phyloP scores from a whole-genome alignment of 2,888 invertebrate genomes.

The Perizoma affinitatum region DNA sequence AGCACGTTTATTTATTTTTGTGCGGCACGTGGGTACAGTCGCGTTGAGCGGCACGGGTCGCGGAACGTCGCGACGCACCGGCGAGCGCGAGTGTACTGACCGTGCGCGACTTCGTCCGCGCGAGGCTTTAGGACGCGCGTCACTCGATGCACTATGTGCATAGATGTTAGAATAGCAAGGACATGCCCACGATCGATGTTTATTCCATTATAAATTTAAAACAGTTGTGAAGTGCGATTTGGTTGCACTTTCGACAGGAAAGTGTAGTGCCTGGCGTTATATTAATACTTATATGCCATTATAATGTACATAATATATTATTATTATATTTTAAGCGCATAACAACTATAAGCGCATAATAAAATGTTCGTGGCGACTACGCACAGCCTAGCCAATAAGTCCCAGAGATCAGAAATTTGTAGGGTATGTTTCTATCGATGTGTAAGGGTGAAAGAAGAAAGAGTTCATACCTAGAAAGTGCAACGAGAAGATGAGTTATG shows the following conservation, averaged over 20 bases:
- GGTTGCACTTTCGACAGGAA: slow-evolving; percentile 12
- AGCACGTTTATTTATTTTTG: slow-evolving; percentile 61
- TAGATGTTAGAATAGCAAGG: slow-evolving; percentile 68
- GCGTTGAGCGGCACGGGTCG: slow-evolving; percentile 41
- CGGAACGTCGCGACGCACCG: slow-evolving; percentile 66
- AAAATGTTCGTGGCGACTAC: too few species aligned
- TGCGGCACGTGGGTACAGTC: slow-evolving; percentile 64
- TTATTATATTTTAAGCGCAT: too few species aligned
- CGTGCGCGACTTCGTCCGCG: slow-evolving; percentile 45
- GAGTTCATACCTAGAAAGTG: too few species aligned
- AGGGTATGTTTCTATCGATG: too few species aligned
- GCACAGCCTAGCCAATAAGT: too few species aligned
- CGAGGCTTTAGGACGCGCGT: slow-evolving; percentile 63
- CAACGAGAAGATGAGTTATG: too few species aligned
- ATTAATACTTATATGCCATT: too few species aligned
- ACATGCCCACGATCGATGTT: slow-evolving; percentile 41
- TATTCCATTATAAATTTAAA: slow-evolving; percentile 25
- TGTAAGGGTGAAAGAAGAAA: too few species aligned
- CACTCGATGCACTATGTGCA: slow-evolving; percentile 65
- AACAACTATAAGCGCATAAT: too few species aligned
- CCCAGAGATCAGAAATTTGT: too few species aligned
- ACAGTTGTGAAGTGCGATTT: slow-evolving; percentile 19
- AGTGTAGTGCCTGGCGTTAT: background rate
- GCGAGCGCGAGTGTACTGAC: slow-evolving; percentile 79
- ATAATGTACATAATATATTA: too few species aligned